Percentiles rank a stretch among this genome's conserved stretches.
These are phyloP conservation scores for Drosophila peninsularis DNA, from an alignment of 2,888 invertebrate species.

Conservation along the genomic window DNA sequence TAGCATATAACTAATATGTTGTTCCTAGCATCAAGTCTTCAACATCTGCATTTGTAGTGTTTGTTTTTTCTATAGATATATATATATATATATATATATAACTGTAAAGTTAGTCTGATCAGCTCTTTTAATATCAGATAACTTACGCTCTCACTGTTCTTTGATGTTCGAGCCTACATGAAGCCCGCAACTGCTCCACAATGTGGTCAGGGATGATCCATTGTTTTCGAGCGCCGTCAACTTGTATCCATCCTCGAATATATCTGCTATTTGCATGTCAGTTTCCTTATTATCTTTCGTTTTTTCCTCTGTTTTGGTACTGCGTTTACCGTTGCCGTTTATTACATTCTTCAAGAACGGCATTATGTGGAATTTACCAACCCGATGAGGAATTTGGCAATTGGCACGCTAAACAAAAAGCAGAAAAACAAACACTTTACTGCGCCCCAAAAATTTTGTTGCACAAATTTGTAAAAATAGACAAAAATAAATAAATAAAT, in stretches of 20 bases:
- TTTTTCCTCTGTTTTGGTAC: background rate
- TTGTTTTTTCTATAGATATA: slow-evolving; percentile 15
- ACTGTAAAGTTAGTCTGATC: background rate
- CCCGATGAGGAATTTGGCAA: background rate
- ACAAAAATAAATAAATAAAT: slow-evolving; percentile 4
- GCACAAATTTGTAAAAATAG: background rate
- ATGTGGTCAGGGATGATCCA: slow-evolving; percentile 44
- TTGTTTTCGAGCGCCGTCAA: slow-evolving; percentile 41
- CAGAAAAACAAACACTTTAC: background rate
- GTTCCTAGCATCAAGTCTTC: background rate
- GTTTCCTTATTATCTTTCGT: slow-evolving; percentile 12
- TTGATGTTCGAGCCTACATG: background rate
- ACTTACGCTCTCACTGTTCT: slow-evolving; percentile 11
- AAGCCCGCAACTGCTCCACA: slow-evolving; percentile 42
- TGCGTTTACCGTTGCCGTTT: background rate
- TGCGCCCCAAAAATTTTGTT: background rate
- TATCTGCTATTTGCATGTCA: slow-evolving; percentile 21
- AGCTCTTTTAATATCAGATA: background rate
- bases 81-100: background rate
- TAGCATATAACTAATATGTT: background rate
- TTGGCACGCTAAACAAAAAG: background rate
- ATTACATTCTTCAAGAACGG: slow-evolving; percentile 22
- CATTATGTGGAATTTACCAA: slow-evolving; percentile 16
- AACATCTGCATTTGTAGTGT: background rate
- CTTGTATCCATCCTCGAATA: slow-evolving; percentile 36